These are phyloP conservation scores for Eulacestoma nigropectus DNA, from an alignment of 2,113 vertebrate genomes.

Conservation along the genomic window DNA sequence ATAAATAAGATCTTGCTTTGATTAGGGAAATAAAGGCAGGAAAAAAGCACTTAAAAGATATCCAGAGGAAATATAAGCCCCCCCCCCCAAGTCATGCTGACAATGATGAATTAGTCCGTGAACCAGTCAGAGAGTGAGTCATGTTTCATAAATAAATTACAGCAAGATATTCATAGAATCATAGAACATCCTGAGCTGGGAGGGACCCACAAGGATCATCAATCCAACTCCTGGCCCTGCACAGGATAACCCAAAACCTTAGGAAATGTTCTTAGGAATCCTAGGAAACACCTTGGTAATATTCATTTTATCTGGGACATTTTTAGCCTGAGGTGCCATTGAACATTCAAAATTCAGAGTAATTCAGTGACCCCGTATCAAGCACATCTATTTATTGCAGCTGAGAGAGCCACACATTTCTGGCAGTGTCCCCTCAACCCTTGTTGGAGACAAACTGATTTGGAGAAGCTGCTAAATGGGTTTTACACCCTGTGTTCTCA, in stretches of 20 bases:
- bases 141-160: not conserved
- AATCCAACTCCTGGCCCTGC: not conserved
- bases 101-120: not conserved
- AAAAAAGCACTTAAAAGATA: not conserved
- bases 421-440: not conserved
- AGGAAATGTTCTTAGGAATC: not conserved
- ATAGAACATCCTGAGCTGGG: not conserved
- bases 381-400: fast-evolving
- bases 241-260: not conserved
- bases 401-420: not conserved
- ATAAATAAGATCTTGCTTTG: constrained; percentile 36
- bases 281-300: not conserved
- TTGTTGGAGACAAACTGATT: not conserved
- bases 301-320: not conserved
- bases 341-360: not conserved
- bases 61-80: not conserved
- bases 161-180: not conserved
- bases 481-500: fast-evolving
- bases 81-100: not conserved
- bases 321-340: not conserved
- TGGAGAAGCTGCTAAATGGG: not conserved
- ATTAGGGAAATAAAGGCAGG: constrained; percentile 2
- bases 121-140: not conserved
- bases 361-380: not conserved
- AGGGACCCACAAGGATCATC: not conserved